Evolutionary conservation across 1,140 invertebrate genomes (phyloP).

Genomic region (Cyphomyrmex costatus): DNA sequence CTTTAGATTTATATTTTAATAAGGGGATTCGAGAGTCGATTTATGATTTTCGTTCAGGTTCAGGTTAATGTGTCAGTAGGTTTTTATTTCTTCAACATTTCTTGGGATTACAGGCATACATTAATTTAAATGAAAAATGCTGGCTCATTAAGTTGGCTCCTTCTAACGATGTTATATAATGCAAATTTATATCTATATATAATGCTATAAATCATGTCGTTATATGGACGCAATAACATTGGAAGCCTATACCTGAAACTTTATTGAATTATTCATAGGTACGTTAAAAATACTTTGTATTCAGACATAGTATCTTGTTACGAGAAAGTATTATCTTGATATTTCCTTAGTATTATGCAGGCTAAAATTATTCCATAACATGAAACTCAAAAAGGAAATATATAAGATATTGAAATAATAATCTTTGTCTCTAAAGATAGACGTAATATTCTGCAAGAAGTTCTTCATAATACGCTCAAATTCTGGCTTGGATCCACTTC

Average conservation of each 20-base stretch:
- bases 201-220: conserved; percentile 17
- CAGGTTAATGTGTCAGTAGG: conserved; percentile 15
- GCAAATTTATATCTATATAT: conserved; percentile 3
- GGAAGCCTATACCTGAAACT: conserved; percentile 8
- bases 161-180: background rate
- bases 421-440: background rate
- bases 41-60: conserved; percentile 27
- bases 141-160: background rate
- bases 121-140: conserved; percentile 26
- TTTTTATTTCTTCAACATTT: conserved; percentile 18
- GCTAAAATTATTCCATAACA: background rate
- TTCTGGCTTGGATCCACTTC: conserved; percentile 4
- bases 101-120: background rate
- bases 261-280: conserved; percentile 51
- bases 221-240: background rate
- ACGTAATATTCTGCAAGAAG: background rate
- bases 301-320: conserved; percentile 27
- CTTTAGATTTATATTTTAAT: conserved; percentile 47
- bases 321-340: background rate
- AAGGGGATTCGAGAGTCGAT: background rate
- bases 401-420: conserved; percentile 22
- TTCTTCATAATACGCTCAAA: background rate
- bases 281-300: conserved; percentile 44
- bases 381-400: conserved; percentile 1
- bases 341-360: conserved; percentile 10